Percentiles rank a stretch among this genome's conserved stretches.
Conservation (phyloP, 2,113 vertebrate species). For the Corydoras sp. region DNA sequence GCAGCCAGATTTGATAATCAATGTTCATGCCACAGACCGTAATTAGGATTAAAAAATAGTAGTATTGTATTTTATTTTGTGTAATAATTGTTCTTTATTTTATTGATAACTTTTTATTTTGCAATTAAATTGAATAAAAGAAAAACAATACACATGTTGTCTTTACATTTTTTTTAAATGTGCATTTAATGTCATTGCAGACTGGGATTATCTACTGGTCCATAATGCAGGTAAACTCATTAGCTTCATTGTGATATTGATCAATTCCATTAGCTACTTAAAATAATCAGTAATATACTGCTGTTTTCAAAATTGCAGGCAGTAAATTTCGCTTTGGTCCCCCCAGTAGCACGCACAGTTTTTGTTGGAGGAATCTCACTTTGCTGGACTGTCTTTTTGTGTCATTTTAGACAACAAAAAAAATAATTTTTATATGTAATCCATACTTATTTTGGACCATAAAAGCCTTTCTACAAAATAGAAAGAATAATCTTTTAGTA, state of each 20-base stretch:
- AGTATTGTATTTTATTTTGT: too few species aligned
- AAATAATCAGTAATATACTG: neutral
- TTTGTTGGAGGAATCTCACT: conserved; percentile 63
- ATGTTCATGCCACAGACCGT: too few species aligned
- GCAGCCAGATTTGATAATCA: too few species aligned
- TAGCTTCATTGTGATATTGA: neutral
- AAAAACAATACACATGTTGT: too few species aligned
- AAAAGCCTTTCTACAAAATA: too few species aligned
- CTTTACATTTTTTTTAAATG: neutral
- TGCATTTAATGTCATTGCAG: conserved; percentile 44
- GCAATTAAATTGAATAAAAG: too few species aligned
- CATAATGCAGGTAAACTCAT: conserved; percentile 62
- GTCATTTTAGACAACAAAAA: conserved; percentile 60
- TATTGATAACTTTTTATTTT: neutral
- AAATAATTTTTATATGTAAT: conserved; percentile 9
- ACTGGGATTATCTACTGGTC: conserved; percentile 68
- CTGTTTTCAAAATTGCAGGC: conserved; percentile 46
- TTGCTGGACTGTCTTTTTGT: conserved; percentile 66
- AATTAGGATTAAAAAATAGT: too few species aligned
- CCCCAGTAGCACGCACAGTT: conserved; percentile 63
- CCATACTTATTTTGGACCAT: neutral
- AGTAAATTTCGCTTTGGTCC: conserved; percentile 67
- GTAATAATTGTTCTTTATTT: neutral
- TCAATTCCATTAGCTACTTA: neutral
- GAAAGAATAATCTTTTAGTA: too few species aligned